These are phyloP conservation scores for Xylophagus ater DNA, from an alignment of 2,888 invertebrate genomes.

Conservation along the genomic window DNA sequence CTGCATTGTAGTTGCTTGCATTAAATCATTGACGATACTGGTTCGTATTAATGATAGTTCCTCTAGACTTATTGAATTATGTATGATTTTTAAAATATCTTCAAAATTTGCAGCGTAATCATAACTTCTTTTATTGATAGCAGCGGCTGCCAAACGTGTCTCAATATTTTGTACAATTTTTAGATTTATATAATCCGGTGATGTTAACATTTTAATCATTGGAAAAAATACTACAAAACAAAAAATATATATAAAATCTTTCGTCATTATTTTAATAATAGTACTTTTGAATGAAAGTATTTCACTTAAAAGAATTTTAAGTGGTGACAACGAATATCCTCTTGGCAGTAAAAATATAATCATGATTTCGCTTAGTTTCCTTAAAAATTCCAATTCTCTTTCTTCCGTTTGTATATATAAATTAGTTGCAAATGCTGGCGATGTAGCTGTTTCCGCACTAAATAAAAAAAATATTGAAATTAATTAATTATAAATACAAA, in stretches of 20 bases:
- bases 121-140: conserved; percentile 69
- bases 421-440: conserved; percentile 60
- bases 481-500: not conserved
- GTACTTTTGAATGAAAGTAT: conserved; percentile 74
- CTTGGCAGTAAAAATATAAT: conserved; percentile 71
- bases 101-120: conserved; percentile 84
- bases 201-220: conserved; percentile 70
- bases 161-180: conserved; percentile 74
- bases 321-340: conserved; percentile 65
- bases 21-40: conserved; percentile 82
- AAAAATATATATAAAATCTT: not conserved
- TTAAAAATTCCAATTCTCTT: conserved; percentile 66
- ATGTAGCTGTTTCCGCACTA: conserved; percentile 50
- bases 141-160: conserved; percentile 64
- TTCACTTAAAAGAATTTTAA: conserved; percentile 71
- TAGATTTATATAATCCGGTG: conserved; percentile 85
- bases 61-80: conserved; percentile 67
- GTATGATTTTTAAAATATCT: conserved; percentile 76
- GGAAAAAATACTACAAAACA: conserved; percentile 50
- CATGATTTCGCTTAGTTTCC: conserved; percentile 71
- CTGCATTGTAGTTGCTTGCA: conserved; percentile 87
- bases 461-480: conserved; percentile 14
- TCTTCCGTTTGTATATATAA: conserved; percentile 63
- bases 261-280: not conserved
- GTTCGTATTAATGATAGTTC: conserved; percentile 72